A percentile compares a stretch with the other conserved stretches of the same genome.
phyloP scores from a whole-genome alignment of 2,888 invertebrate genomes.

The Teleogryllus oceanicus region DNA sequence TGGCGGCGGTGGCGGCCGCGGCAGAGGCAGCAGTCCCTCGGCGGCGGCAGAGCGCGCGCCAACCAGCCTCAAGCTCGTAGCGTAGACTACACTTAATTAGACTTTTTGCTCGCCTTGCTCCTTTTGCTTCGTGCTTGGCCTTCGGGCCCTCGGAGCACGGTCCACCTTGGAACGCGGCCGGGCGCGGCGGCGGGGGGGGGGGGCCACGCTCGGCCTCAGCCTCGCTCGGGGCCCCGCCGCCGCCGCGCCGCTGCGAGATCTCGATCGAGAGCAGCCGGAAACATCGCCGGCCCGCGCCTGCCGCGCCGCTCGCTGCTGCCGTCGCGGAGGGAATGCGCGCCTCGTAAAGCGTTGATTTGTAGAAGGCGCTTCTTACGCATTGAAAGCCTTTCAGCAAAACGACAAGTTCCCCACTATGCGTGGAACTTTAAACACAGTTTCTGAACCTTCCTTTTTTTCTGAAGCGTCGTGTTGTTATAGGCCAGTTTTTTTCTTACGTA shows the following conservation, averaged over 20 bases:
- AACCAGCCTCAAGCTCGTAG: constrained; percentile 4
- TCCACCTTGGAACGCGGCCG: constrained; percentile 18
- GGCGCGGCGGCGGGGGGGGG: background rate
- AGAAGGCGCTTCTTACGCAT: background rate
- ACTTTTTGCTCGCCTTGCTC: background rate
- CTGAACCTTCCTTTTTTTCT: background rate
- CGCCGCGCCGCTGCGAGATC: background rate
- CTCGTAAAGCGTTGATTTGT: constrained; percentile 18
- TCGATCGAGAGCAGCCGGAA: background rate
- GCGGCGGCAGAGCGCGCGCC: background rate
- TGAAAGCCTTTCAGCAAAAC: background rate
- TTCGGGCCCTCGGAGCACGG: background rate
- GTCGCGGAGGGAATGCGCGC: background rate
- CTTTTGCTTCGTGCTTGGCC: background rate
- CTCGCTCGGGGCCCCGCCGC: background rate
- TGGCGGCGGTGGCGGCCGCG: background rate
- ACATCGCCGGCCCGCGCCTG: background rate
- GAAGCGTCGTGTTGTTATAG: background rate
- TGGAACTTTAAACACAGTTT: background rate
- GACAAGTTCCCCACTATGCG: constrained; percentile 11
- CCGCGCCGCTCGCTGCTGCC: background rate
- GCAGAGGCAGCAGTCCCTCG: background rate
- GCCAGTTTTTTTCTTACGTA: background rate
- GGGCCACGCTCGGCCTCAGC: background rate
- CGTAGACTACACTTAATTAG: constrained; percentile 18